Conservation (phyloP, 2,888 invertebrate species). For the Diachrysia chrysitis region DNA sequence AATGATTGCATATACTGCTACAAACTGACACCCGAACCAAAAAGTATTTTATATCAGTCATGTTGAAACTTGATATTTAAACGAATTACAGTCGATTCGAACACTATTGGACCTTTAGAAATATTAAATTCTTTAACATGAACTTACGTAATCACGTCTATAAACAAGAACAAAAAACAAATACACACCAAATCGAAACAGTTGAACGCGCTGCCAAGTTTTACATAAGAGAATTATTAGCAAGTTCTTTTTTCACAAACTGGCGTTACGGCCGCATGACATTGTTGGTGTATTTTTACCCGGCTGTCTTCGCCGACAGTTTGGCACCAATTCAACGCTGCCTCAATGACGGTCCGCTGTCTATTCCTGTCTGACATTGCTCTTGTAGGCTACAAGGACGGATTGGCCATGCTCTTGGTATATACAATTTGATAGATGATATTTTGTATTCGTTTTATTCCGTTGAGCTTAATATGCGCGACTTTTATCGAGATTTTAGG, state of each 20-base stretch:
- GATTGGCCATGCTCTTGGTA: slow-evolving; percentile 54
- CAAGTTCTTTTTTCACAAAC: slow-evolving; percentile 63
- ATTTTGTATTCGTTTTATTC: slow-evolving; percentile 3
- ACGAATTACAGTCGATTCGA: too few relatives aligned
- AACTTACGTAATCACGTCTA: slow-evolving; percentile 27
- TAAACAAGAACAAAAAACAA: slow-evolving; percentile 25
- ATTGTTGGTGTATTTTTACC: slow-evolving; percentile 77
- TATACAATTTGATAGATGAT: slow-evolving; percentile 31
- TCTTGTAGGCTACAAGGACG: slow-evolving; percentile 75
- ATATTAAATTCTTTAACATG: not conserved
- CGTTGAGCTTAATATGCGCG: too few relatives aligned
- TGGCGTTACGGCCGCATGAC: slow-evolving; percentile 56
- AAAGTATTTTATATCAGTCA: too few relatives aligned
- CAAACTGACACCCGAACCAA: too few relatives aligned
- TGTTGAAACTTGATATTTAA: not conserved
- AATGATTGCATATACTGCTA: too few relatives aligned
- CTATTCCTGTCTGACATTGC: slow-evolving; percentile 86
- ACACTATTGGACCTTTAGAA: too few relatives aligned
- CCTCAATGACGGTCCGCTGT: slow-evolving; percentile 72
- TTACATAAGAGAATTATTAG: slow-evolving; percentile 66
- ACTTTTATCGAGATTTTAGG: not conserved
- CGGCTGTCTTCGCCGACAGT: slow-evolving; percentile 67
- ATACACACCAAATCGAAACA: slow-evolving; percentile 22
- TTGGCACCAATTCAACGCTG: slow-evolving; percentile 80
- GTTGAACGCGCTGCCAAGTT: slow-evolving; percentile 51